These are phyloP conservation scores for Bombyx mori DNA, from an alignment of 1,140 invertebrate genomes.

Conservation along the genomic window ASM3026992v2 NC_085115.1:6966501-6967000, in stretches of 20 bases:
- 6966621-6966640: neutral
- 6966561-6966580: neutral
- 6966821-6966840: no score
- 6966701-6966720: neutral
- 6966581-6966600: neutral
- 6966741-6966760: neutral
- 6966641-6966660: neutral
- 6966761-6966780: neutral
- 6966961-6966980: no score
- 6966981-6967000: no score
- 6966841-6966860: no score
- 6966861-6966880: no score
- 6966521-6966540: no score
- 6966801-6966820: neutral
- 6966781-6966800: neutral
- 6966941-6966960: no score
- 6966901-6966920: no score
- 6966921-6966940: no score
- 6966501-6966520: no score
- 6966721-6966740: neutral
- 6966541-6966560: no score
- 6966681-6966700: neutral
- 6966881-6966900: no score
- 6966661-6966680: neutral
- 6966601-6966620: neutral